phyloP scores from a whole-genome alignment of 1,140 invertebrate genomes.

The Papilio xuthus region DNA sequence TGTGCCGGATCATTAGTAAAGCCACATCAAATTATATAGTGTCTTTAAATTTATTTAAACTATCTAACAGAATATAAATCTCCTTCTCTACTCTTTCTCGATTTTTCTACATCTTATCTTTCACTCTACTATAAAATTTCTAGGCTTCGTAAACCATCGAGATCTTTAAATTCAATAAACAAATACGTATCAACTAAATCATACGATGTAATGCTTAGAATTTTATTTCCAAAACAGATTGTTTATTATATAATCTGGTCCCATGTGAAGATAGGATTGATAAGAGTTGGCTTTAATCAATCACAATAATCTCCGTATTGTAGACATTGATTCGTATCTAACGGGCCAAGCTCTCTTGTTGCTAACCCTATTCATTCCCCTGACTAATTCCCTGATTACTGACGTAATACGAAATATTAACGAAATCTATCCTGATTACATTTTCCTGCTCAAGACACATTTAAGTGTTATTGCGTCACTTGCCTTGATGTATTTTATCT shows the following conservation, averaged over 20 bases:
- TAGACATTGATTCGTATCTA: conserved; percentile 27
- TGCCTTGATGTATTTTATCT: neutral
- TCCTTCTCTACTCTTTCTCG: no score
- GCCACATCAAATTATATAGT: conserved; percentile 37
- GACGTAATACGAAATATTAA: conserved; percentile 31
- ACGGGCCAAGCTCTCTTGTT: conserved; percentile 24
- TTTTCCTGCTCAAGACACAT: conserved; percentile 8
- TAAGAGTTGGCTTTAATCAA: conserved; percentile 36
- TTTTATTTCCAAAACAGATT: neutral
- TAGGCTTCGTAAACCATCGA: no score
- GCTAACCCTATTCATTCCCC: conserved; percentile 17
- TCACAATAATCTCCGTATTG: conserved; percentile 29
- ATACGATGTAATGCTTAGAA: neutral
- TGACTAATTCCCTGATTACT: conserved; percentile 35
- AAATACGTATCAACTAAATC: no score
- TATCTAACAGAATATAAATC: no score
- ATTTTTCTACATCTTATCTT: no score
- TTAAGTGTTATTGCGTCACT: neutral
- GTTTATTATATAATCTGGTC: neutral
- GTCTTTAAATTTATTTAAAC: no score
- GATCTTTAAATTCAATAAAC: neutral
- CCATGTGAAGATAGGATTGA: conserved; percentile 21
- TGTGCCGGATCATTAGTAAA: conserved; percentile 46
- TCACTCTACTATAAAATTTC: no score
- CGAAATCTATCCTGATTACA: conserved; percentile 21